Evolutionary conservation across 2,113 vertebrate species (phyloP), one percentile per base, ranked within the genome.

Genomic region (Prionailurus viverrinus): DNA sequence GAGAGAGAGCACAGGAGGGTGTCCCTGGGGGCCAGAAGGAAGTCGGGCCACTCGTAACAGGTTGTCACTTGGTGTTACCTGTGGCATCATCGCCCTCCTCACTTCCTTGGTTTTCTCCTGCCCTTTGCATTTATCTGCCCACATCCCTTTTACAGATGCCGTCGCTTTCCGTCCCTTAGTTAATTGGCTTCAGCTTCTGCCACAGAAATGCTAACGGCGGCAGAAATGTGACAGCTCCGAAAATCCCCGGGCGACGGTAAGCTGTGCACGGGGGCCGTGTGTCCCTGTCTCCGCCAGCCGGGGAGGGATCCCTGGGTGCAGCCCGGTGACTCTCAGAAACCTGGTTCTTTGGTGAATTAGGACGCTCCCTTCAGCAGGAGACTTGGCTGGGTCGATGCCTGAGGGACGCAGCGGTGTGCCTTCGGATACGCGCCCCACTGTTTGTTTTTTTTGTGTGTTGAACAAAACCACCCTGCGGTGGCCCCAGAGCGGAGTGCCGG

Each of bases 121-220:
- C 33, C 18, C 71, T 68, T 87, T n/a, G 63, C 31, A 80, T 98
- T 95, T 97, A 63, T 97, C 97, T 95, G 1, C 82, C 36, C 89
- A n/a, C 33, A 41, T 36, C 66, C 68, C 86, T 53, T 76, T 71
- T 3, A 0, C 51, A 89, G 80, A 51, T 21, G 21, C 12, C 45
- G 15, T 9, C 31, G 55, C 94, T 85, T 86, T 78, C 66, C 68
- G 5, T 97, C 36, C 73, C 86, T 85, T 91, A 63, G 94, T 97
- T 98, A 98, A 98, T 97, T 96, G 96, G 97, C 80, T 53, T 55
- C 19, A 0, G 31, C 79, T 94, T 96, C 85, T 61, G 31, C 1
- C 0, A 15, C 19, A 73, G 73, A 89, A 98, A 89, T 97, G 98
- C 98, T 97, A 8, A 91, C 29, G 80, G 10, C 48, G 78, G 97